Base-by-base conservation (phyloP, 2,113 vertebrate genomes). In the Dicentrarchus labrax region DNA sequence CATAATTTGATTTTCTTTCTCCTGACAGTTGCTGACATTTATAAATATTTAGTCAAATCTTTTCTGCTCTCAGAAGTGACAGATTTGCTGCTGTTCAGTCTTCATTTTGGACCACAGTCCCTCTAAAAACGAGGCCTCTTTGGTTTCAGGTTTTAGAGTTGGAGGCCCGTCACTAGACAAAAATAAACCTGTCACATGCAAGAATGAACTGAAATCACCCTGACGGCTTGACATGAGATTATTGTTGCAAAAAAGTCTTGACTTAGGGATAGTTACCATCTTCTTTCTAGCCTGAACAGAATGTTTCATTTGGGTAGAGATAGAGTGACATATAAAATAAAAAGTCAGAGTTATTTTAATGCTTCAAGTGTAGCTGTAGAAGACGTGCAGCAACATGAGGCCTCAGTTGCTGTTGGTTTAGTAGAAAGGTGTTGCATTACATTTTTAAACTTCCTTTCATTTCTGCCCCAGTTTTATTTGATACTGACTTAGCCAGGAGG, bases 161-260 rank as follows among this genome's bases (percentile, higher is more conserved):
- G 16, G 53, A 74, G 68, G 76, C 61, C 67, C 39, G 39, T 92
- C 89, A 89, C 72, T 67, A 82, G 84, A 87, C 88, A 80, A 88
- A 94, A 94, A 94, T 95, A 94, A 93, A 92, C 91, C 22, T 74
- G 85, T 79, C 84, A 85, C 80, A 87, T 64, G 82, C 70, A 88
- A 83, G 76, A 88, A 89, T 81, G 56, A 83, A 59, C 48, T 88
- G 66, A 92, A 93, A 88, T 86, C 75, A 77, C 60, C 4, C 50
- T 66, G 76, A 69, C 76, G 80, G 48, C 76, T 72, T 79, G 45
- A 81, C 79, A 62, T 76, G 64, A 73, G 48, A 47, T 91, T 81
- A 78, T 86, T 78, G 82, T 12, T 86, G 66, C 79, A 87, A 91
- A 84, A 86, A 67, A 41, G 5, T 8, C 13, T 8, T 16, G 21